Conservation (phyloP, 2,797 vertebrate genomes). For the Calcarius lapponicus region DNA sequence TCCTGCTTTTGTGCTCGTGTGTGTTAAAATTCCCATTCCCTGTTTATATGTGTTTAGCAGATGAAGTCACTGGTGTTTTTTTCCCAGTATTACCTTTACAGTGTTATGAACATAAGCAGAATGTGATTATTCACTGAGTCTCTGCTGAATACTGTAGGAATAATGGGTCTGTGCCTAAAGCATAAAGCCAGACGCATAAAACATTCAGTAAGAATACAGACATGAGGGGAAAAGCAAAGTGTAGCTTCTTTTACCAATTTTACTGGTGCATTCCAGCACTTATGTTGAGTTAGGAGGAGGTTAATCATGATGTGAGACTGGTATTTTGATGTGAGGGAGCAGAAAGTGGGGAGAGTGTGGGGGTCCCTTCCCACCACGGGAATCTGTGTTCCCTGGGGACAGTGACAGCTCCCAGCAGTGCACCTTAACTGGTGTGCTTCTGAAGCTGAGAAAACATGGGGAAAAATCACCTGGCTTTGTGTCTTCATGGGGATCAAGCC, state of each 20-base stretch:
- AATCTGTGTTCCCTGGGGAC: background rate
- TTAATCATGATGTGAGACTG: background rate
- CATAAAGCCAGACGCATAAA: background rate
- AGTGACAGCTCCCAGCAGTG: background rate
- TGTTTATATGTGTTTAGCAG: slow-evolving; percentile 38
- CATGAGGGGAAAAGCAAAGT: background rate
- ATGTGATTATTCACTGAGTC: slow-evolving; percentile 28
- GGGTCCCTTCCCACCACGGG: background rate
- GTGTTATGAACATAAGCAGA: slow-evolving; percentile 19
- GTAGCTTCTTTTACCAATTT: background rate
- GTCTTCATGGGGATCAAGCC: background rate
- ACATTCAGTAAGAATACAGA: background rate
- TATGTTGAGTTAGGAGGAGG: background rate
- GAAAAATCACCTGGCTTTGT: background rate
- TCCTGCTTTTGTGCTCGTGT: background rate
- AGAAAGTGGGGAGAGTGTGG: background rate
- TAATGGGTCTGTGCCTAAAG: slow-evolving; percentile 49
- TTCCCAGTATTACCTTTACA: slow-evolving; percentile 18
- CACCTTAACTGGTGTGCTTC: background rate
- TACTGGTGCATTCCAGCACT: background rate
- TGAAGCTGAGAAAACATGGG: background rate
- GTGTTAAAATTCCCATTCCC: slow-evolving; percentile 19
- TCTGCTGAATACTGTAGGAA: slow-evolving; percentile 34
- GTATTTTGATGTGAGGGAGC: background rate
- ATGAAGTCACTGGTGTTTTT: slow-evolving; percentile 52